Percentiles rank a stretch among this genome's conserved stretches.
Evolutionary conservation across 2,888 invertebrate genomes (phyloP).

Genomic region (Andrena flavipes): DNA sequence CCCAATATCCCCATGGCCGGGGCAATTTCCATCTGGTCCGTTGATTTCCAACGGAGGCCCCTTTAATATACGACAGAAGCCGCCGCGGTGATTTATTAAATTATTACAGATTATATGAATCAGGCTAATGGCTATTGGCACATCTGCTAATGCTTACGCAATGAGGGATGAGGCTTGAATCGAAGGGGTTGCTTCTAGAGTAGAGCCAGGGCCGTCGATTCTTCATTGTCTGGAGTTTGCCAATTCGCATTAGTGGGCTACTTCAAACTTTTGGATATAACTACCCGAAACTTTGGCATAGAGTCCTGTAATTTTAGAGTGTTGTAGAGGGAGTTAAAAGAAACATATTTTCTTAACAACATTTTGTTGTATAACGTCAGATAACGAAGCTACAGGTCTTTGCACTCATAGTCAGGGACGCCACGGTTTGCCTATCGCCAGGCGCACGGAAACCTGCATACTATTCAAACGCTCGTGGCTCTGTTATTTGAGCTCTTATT

Average conservation of each 20-base stretch:
- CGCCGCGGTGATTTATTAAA: slow-evolving; percentile 33
- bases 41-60: neutral
- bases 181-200: neutral
- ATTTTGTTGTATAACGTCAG: no score
- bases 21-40: slow-evolving; percentile 23
- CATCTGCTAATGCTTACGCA: slow-evolving; percentile 22
- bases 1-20: slow-evolving; percentile 18
- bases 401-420: no score
- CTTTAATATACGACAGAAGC: slow-evolving; percentile 9
- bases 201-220: neutral
- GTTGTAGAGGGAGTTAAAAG: no score
- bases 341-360: no score
- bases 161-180: neutral
- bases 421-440: no score
- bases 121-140: slow-evolving; percentile 31
- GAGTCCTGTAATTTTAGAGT: no score
- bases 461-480: no score
- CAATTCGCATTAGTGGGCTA: neutral
- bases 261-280: no score
- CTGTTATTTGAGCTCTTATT: no score
- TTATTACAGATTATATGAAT: slow-evolving; percentile 47
- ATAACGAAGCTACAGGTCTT: no score
- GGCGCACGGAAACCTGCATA: no score
- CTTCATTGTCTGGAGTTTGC: neutral
- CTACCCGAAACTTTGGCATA: no score